phyloP scores from a whole-genome alignment of 2,888 invertebrate species.

The Zhuqinia jingwanae region DNA sequence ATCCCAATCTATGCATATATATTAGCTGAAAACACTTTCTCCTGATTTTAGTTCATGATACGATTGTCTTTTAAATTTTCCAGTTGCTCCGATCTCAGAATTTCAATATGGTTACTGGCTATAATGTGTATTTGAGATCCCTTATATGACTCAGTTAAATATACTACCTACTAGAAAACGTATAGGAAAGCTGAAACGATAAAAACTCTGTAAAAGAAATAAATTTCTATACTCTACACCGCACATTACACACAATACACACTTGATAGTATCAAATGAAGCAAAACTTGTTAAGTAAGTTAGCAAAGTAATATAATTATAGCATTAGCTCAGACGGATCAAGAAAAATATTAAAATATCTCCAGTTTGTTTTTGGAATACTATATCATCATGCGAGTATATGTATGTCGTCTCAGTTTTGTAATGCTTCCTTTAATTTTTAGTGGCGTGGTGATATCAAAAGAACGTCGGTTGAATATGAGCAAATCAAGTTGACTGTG shows the following conservation, averaged over 20 bases:
- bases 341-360: conserved; percentile 15
- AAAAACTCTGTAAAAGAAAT: no score
- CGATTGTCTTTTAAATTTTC: neutral
- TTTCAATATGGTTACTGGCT: conserved; percentile 21
- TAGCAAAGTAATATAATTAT: conserved; percentile 28
- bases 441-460: neutral
- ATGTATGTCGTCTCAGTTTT: no score
- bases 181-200: no score
- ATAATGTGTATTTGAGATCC: conserved; percentile 12
- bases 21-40: no score
- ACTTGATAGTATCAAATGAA: no score
- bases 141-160: neutral
- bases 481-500: conserved; percentile 43
- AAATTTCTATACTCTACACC: no score
- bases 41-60: no score
- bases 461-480: conserved; percentile 19
- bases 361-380: conserved; percentile 14
- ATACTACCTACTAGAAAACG: neutral
- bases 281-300: neutral
- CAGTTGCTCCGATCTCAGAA: neutral
- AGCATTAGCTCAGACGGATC: neutral
- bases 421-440: no score
- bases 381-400: no score
- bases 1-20: no score
- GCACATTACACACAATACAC: no score